Conservation (phyloP, 2,113 vertebrate genomes). For the Gasterosteus nipponicus region DNA sequence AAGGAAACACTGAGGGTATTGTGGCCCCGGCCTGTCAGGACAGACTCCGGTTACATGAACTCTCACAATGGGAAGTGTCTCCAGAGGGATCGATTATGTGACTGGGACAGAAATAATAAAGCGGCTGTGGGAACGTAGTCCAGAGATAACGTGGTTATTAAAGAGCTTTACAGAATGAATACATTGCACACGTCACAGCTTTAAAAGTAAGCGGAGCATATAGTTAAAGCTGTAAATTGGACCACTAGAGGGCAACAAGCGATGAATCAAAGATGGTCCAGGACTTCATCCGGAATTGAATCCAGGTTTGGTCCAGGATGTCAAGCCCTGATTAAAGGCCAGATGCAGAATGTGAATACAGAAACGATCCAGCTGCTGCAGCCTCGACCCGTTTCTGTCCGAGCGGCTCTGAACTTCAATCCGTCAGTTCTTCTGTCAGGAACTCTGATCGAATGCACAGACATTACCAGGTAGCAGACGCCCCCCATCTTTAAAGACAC, state of each 20-base stretch:
- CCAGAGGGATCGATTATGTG: slow-evolving; percentile 40
- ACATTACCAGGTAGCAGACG: too few relatives aligned
- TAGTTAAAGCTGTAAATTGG: not conserved
- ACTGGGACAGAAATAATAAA: slow-evolving; percentile 44
- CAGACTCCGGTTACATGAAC: slow-evolving; percentile 44
- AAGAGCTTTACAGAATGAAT: not conserved
- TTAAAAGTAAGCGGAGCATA: not conserved
- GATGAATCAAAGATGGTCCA: not conserved
- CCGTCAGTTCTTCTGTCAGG: slow-evolving; percentile 38
- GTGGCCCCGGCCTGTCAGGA: slow-evolving; percentile 43
- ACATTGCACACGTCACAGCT: not conserved
- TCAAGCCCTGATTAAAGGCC: not conserved
- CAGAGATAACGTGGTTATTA: too few relatives aligned
- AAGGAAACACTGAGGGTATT: slow-evolving; percentile 50
- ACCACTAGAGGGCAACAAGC: not conserved
- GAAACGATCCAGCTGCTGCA: too few relatives aligned
- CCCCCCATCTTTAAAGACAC: too few relatives aligned
- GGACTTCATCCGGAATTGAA: not conserved
- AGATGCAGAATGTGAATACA: too few relatives aligned
- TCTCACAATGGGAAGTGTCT: slow-evolving; percentile 17
- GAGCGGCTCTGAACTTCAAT: slow-evolving; percentile 13
- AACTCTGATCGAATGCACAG: slow-evolving; percentile 34
- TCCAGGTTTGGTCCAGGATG: not conserved
- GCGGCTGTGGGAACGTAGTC: slow-evolving; percentile 44
- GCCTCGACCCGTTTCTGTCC: not conserved